phyloP scores from a whole-genome alignment of 2,113 vertebrate species.

The Prunella fulvescens region DNA sequence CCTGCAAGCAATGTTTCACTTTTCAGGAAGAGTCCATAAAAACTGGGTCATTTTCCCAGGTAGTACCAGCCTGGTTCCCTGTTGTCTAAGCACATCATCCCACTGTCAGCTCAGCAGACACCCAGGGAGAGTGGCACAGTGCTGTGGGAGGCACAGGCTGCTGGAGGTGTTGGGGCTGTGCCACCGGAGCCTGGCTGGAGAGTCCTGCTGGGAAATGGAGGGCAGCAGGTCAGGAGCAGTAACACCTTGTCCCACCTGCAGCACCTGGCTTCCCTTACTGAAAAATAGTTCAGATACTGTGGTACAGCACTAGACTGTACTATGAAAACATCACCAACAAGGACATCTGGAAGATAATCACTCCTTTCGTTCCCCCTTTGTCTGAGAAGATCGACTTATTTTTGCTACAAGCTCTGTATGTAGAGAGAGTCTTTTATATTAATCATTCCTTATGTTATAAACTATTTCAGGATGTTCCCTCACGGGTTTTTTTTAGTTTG shows the following conservation, averaged over 20 bases:
- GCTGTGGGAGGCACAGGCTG: not conserved
- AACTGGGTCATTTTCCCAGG: not conserved
- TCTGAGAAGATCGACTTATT: not conserved
- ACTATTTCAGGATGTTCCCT: not conserved
- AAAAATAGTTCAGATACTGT: not conserved
- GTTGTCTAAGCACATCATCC: not conserved
- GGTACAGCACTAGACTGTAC: not conserved
- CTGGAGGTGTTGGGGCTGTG: not conserved
- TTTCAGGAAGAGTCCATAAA: not conserved
- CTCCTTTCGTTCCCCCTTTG: not conserved
- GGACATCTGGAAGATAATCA: not conserved
- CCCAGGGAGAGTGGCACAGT: accelerated
- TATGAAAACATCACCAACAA: not conserved
- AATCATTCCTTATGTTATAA: not conserved
- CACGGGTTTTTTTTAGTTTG: not conserved
- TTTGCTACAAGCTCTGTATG: not conserved
- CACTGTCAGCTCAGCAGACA: accelerated
- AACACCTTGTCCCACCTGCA: not conserved
- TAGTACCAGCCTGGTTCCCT: not conserved
- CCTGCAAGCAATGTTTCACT: not conserved
- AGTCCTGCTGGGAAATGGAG: not conserved
- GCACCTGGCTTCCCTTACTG: not conserved
- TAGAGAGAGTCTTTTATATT: not conserved
- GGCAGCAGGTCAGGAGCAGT: not conserved
- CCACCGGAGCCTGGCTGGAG: not conserved